A percentile compares a stretch with the other conserved stretches of the same genome.
These are phyloP conservation scores for Nyctibius bracteatus DNA, from an alignment of 2,113 vertebrate genomes.

Conservation along the genomic window DNA sequence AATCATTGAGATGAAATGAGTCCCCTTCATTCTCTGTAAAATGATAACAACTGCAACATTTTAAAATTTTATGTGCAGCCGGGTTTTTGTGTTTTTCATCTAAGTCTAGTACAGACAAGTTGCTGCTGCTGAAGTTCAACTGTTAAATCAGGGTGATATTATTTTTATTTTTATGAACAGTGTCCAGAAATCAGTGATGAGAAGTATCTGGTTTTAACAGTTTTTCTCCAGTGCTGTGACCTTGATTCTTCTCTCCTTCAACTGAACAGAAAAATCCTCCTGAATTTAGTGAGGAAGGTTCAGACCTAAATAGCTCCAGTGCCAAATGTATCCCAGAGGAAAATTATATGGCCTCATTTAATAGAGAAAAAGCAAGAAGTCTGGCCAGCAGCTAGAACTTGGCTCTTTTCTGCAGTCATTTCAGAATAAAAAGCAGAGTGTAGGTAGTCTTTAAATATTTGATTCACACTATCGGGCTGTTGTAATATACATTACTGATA, in stretches of 20 bases:
- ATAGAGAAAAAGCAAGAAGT: slow-evolving; percentile 32
- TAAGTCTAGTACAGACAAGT: not conserved
- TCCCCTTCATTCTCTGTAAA: not conserved
- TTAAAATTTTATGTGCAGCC: not conserved
- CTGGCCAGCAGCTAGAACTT: slow-evolving; percentile 5
- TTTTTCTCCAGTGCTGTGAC: not conserved
- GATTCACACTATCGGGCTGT: not conserved
- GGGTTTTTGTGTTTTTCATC: not conserved
- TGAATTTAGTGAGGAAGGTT: slow-evolving; percentile 36
- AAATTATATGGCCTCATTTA: slow-evolving; percentile 51
- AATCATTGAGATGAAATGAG: not conserved
- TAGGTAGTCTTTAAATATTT: slow-evolving; percentile 39
- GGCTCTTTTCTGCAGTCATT: slow-evolving; percentile 11
- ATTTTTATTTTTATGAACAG: slow-evolving; percentile 28
- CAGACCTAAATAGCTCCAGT: slow-evolving; percentile 23
- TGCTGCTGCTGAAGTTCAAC: slow-evolving; percentile 5
- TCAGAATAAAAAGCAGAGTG: slow-evolving; percentile 3
- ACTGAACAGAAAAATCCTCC: slow-evolving; percentile 17
- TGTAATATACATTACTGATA: slow-evolving; percentile 20
- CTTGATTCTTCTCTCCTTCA: slow-evolving; percentile 32
- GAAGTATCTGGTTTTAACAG: slow-evolving; percentile 3
- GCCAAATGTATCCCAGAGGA: slow-evolving; percentile 48
- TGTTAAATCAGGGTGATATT: slow-evolving; percentile 27
- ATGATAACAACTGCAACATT: not conserved
- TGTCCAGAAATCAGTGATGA: not conserved